Conservation (phyloP, 2,797 vertebrate species). For the Hipposideros larvatus region DNA sequence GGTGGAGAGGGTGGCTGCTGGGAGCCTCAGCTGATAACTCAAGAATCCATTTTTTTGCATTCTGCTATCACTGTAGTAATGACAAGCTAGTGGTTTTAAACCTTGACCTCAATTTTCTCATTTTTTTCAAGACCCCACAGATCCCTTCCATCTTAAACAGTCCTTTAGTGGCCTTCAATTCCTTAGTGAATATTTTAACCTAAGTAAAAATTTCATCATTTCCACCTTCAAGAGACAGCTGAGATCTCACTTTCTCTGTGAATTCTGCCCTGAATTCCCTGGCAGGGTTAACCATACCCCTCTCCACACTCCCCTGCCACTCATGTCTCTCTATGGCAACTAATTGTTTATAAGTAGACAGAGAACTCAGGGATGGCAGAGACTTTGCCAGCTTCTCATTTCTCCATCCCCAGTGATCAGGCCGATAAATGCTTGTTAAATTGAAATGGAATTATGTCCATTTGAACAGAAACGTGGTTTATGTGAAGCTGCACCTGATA, state of each 20-base stretch:
- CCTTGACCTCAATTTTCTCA: constrained; percentile 77
- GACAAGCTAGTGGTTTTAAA: constrained; percentile 67
- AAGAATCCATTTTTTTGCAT: constrained; percentile 26
- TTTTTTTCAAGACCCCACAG: background rate
- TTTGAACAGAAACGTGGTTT: constrained; percentile 9
- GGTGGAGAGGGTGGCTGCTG: background rate
- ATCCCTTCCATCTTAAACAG: constrained; percentile 68
- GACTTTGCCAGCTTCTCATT: background rate
- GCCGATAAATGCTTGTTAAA: background rate
- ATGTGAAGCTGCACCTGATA: background rate
- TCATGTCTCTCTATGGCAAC: background rate
- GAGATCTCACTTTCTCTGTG: constrained; percentile 49
- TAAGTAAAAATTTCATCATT: constrained; percentile 77
- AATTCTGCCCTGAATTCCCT: constrained; percentile 52
- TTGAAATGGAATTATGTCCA: background rate
- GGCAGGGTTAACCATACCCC: background rate
- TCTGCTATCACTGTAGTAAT: constrained; percentile 35
- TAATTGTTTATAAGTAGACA: background rate
- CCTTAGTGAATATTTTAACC: constrained; percentile 78
- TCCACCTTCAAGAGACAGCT: constrained; percentile 50
- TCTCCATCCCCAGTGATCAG: background rate
- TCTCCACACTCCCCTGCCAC: background rate
- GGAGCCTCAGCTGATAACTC: background rate
- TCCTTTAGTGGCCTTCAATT: constrained; percentile 72
- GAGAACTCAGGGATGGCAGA: background rate